These are phyloP conservation scores for Epinotia bilunana DNA, from an alignment of 2,888 invertebrate species.

Conservation along the genomic window DNA sequence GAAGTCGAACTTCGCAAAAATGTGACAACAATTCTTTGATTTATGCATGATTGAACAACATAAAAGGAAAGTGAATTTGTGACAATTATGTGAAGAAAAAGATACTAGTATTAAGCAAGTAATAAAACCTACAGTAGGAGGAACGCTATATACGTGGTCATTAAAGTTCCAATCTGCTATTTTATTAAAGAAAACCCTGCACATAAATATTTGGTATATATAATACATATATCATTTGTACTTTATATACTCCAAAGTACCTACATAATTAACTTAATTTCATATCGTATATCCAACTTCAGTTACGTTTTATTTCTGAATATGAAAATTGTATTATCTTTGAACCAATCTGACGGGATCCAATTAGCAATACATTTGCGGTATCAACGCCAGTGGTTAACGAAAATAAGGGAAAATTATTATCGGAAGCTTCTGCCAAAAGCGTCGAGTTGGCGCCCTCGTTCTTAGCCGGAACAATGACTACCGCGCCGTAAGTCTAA, in stretches of 20 bases:
- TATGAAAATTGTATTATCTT: slow-evolving; percentile 54
- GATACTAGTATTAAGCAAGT: neutral
- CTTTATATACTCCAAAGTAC: neutral
- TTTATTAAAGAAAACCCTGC: no score
- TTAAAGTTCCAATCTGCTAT: no score
- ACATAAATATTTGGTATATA: no score
- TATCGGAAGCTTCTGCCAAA: slow-evolving; percentile 68
- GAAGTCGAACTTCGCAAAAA: slow-evolving; percentile 51
- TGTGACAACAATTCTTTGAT: slow-evolving; percentile 46
- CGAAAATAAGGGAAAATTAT: slow-evolving; percentile 73
- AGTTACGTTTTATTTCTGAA: slow-evolving; percentile 27
- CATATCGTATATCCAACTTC: neutral
- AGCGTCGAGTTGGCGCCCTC: slow-evolving; percentile 75
- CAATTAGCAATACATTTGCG: slow-evolving; percentile 69
- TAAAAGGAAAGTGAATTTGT: slow-evolving; percentile 39
- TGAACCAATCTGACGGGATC: slow-evolving; percentile 59
- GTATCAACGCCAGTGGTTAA: slow-evolving; percentile 63
- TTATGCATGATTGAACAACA: slow-evolving; percentile 45
- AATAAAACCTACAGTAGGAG: neutral
- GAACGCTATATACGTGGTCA: no score
- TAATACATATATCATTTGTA: no score
- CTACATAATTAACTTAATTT: neutral
- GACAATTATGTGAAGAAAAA: slow-evolving; percentile 32
- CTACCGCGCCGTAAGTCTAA: slow-evolving; percentile 1
- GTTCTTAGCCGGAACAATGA: slow-evolving; percentile 54